Base-by-base conservation (phyloP, 2,888 invertebrate genomes). In the Anorthoa munda region DNA sequence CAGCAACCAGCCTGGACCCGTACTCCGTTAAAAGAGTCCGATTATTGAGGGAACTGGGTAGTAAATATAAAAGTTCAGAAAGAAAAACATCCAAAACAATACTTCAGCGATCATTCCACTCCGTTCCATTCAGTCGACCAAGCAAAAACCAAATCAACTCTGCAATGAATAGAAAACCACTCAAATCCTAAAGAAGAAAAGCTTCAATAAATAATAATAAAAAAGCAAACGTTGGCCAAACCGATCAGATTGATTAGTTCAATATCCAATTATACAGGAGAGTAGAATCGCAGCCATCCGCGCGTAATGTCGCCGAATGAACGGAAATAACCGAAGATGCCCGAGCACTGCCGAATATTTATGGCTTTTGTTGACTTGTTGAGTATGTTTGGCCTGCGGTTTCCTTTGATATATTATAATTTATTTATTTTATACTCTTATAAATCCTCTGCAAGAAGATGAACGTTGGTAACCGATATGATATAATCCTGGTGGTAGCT, bases 241-340 rank as follows among this genome's bases (percentile, higher is more conserved):
- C 56, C 50, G 50, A 60, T 70, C 53, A 70, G 17, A 60, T 55
- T 31, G 51, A 79, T 79, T 50, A 79, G 51, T 56, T 67, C 56
- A 31, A 65, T 74, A 65, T 79, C 65, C 79, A 79, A 79, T 79
- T 79, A 79, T 50, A 74, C 58, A 58, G 51, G 21, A 68, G 58
- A 66, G 66, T 45, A 53, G 58, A 50, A 66, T 67, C 55, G 66
- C 66, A 45, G 31, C 58, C 66, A 55, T 45, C 13, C 55, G 50
- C 23, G 72, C 53, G 79, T 63, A 59, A 79, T 55, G 61, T 63
- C 39, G 39, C 45, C 48, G 61, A 79, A 48, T 55, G 61, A 21
- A 46, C 79, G 74, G 68, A 74, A 79, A 79, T 74, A 45, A 58
- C 56, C 68, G 68, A 79, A 9, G 48, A 51, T 77, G 51, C 39